Evolutionary conservation across 53 echinoderm and acorn worm genomes (phyloP).

Genomic region (Arbacia lixula): DNA sequence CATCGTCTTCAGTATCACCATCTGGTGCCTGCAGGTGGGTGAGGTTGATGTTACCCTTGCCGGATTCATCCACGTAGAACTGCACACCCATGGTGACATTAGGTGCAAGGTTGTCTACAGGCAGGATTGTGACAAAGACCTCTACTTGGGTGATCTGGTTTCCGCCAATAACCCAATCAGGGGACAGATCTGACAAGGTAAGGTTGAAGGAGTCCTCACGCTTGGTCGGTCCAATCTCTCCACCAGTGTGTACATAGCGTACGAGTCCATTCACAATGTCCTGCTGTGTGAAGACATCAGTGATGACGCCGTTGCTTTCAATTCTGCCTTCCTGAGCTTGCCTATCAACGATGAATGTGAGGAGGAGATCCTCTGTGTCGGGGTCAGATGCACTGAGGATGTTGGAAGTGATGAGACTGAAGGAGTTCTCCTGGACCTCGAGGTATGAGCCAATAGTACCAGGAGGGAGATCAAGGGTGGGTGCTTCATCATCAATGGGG

Average conservation of each 20-base stretch:
- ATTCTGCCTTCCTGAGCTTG: constrained; percentile 71
- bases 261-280: constrained; percentile 95
- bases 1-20: constrained; percentile 91
- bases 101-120: constrained; percentile 91
- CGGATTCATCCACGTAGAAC: constrained; percentile 82
- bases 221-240: constrained; percentile 92
- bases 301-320: constrained; percentile 79
- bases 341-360: constrained; percentile 84
- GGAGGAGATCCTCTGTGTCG: constrained; percentile 92
- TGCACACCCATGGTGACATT: constrained; percentile 74
- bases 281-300: constrained; percentile 83
- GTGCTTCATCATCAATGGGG: constrained; percentile 97
- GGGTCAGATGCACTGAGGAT: constrained; percentile 98
- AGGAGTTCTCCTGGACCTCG: constrained; percentile 89
- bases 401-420: constrained; percentile 94
- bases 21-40: constrained; percentile 79
- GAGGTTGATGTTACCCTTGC: constrained; percentile 74
- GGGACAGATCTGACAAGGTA: constrained; percentile 98
- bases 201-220: constrained; percentile 91
- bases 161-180: constrained; percentile 86
- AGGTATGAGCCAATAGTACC: constrained; percentile 91
- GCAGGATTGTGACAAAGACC: constrained; percentile 92
- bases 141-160: constrained; percentile 91
- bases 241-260: constrained; percentile 91
- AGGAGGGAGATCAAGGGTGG: constrained; percentile 89